These are phyloP conservation scores for Urosaurus nigricauda DNA, from an alignment of 2,797 vertebrate species.

Conservation along the genomic window DNA sequence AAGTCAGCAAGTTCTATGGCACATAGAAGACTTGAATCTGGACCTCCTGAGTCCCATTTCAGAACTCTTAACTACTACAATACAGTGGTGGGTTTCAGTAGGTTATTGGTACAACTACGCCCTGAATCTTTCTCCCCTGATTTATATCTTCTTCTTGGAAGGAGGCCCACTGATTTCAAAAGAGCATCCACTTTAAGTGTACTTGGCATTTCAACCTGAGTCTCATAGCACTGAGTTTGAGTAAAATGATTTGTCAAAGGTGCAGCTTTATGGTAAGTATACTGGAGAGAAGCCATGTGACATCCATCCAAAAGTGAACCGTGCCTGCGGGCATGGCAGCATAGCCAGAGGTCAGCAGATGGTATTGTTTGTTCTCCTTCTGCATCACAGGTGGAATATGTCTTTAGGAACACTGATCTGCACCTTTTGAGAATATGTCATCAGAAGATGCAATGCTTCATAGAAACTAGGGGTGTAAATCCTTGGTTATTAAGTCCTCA, in stretches of 20 bases:
- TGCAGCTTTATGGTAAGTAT: neutral
- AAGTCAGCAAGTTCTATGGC: neutral
- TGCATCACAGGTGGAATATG: neutral
- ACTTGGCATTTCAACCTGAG: neutral
- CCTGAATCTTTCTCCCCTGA: neutral
- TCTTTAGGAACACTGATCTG: neutral
- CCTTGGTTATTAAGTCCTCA: too few species aligned
- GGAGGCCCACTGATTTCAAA: neutral
- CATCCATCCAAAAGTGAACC: neutral
- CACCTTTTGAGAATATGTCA: neutral
- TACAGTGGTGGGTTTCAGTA: neutral
- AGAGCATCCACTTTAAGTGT: neutral
- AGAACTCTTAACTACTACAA: neutral
- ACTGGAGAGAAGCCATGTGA: slow-evolving; percentile 1
- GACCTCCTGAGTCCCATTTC: neutral
- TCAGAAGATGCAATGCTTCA: neutral
- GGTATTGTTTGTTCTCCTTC: neutral
- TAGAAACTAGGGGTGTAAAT: neutral
- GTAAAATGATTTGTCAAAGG: neutral
- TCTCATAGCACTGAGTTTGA: neutral
- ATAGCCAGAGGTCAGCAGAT: neutral
- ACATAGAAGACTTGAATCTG: neutral
- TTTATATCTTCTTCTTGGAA: neutral
- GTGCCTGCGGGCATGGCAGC: neutral
- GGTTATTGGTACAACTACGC: neutral